Evolutionary conservation across 2,888 invertebrate species (phyloP).

Genomic region (Leptarthrus brevirostris): DNA sequence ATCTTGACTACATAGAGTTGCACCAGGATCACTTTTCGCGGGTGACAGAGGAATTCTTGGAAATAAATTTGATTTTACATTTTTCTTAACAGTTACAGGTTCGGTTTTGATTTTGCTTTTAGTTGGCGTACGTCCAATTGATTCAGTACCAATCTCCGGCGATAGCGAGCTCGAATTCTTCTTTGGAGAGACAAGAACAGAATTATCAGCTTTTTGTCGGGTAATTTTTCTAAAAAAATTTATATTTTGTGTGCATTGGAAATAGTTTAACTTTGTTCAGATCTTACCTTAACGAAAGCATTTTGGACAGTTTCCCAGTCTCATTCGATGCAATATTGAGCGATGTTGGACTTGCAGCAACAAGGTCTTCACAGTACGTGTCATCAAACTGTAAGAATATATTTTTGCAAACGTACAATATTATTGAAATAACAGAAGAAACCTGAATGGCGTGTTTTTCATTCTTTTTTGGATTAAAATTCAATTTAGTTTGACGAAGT

Average conservation of each 20-base stretch:
- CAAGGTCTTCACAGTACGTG: conserved; percentile 58
- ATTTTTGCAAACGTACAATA: background rate
- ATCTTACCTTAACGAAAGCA: conserved; percentile 37
- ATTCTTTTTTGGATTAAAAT: conserved; percentile 7
- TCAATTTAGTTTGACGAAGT: conserved; percentile 30
- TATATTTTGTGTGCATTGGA: background rate
- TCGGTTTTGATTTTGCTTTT: conserved; percentile 20
- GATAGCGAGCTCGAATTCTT: conserved; percentile 18
- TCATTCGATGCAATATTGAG: conserved; percentile 48
- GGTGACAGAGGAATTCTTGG: background rate
- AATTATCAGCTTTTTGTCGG: conserved; percentile 16
- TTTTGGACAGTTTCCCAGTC: conserved; percentile 56
- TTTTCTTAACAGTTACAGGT: conserved; percentile 29
- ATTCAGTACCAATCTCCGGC: background rate
- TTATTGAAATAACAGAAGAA: background rate
- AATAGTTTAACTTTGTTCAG: background rate
- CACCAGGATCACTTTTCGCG: background rate
- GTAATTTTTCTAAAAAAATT: conserved; percentile 19
- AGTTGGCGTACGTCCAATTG: background rate
- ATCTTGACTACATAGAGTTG: background rate
- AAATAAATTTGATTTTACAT: background rate
- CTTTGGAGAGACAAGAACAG: conserved; percentile 17
- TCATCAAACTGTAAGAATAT: conserved; percentile 50
- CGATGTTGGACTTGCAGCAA: conserved; percentile 61
- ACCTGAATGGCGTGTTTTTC: background rate